A percentile compares a stretch with the other conserved stretches of the same genome.
phyloP scores from a whole-genome alignment of 2,113 vertebrate species.

The Sceloporus undulatus region DNA sequence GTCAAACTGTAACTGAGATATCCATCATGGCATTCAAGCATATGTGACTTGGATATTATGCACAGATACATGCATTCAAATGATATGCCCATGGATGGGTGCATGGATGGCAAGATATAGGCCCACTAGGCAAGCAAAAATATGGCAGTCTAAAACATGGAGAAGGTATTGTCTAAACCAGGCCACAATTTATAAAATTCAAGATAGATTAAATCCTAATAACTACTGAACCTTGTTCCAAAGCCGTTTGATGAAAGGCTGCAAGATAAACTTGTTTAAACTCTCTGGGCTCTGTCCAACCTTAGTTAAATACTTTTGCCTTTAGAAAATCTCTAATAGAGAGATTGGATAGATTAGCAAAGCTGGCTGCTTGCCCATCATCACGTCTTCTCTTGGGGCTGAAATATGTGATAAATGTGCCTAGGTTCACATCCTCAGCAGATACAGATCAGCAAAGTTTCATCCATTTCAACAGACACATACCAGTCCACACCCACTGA shows the following conservation, averaged over 20 bases:
- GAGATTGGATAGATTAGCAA: constrained; percentile 29
- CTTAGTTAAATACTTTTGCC: constrained; percentile 34
- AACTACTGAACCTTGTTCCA: constrained; percentile 45
- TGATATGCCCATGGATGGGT: background rate
- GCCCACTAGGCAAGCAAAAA: background rate
- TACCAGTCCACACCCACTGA: constrained; percentile 16
- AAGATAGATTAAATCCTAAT: constrained; percentile 10
- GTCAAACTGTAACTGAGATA: background rate
- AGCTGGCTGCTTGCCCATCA: constrained; percentile 7
- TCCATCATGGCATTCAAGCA: background rate
- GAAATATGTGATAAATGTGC: constrained; percentile 19
- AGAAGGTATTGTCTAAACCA: background rate
- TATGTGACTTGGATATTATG: background rate
- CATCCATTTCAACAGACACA: constrained; percentile 27
- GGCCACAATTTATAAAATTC: background rate
- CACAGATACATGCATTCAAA: background rate
- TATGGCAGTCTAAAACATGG: background rate
- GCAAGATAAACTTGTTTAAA: constrained; percentile 34
- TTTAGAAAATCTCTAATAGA: constrained; percentile 24
- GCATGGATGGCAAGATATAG: background rate
- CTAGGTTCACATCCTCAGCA: constrained; percentile 22
- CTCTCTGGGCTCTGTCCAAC: constrained; percentile 26
- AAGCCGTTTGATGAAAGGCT: constrained; percentile 32
- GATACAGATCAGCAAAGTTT: background rate
- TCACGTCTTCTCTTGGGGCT: constrained; percentile 33